Evolutionary conservation across 1,140 invertebrate genomes (phyloP).

Genomic region (Neuroterus valhalla): DNA sequence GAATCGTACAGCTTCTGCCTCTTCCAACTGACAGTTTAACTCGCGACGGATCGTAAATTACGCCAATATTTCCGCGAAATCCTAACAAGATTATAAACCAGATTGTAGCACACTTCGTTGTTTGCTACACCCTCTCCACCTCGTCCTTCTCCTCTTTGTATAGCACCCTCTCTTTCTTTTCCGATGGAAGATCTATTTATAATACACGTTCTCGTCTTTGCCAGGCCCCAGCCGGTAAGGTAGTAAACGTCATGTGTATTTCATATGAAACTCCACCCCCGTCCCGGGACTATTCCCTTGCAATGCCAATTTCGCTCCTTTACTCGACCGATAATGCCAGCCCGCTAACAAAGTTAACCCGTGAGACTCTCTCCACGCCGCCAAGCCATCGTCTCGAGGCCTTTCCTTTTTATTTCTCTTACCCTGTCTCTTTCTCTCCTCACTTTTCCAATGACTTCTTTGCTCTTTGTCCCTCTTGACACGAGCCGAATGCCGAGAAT

Average conservation of each 20-base stretch:
- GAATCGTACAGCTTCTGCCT: constrained; percentile 19
- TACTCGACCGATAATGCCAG: constrained; percentile 63
- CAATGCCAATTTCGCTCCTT: constrained; percentile 70
- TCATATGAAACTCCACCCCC: constrained; percentile 74
- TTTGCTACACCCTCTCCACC: constrained; percentile 33
- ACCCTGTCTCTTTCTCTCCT: constrained; percentile 35
- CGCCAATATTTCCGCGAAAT: constrained; percentile 75
- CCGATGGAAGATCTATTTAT: constrained; percentile 70
- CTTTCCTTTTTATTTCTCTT: constrained; percentile 40
- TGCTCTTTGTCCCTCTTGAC: constrained; percentile 40
- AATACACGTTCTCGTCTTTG: constrained; percentile 69
- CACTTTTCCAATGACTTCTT: constrained; percentile 41
- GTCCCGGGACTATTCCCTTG: constrained; percentile 43
- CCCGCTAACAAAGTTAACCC: constrained; percentile 69
- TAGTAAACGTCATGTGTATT: constrained; percentile 76
- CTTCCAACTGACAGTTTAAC: constrained; percentile 62
- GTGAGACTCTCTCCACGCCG: constrained; percentile 35
- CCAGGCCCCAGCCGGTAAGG: constrained; percentile 68
- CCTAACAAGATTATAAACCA: constrained; percentile 75
- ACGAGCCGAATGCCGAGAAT: too few species aligned
- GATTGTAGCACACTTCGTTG: constrained; percentile 62
- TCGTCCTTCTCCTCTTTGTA: constrained; percentile 34
- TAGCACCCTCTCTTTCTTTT: constrained; percentile 52
- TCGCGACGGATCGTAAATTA: constrained; percentile 73
- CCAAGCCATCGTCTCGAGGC: constrained; percentile 31